Evolutionary conservation across 1,140 invertebrate species (phyloP), one percentile per base, ranked within the genome.

Genomic region (Aricia agestis): DNA sequence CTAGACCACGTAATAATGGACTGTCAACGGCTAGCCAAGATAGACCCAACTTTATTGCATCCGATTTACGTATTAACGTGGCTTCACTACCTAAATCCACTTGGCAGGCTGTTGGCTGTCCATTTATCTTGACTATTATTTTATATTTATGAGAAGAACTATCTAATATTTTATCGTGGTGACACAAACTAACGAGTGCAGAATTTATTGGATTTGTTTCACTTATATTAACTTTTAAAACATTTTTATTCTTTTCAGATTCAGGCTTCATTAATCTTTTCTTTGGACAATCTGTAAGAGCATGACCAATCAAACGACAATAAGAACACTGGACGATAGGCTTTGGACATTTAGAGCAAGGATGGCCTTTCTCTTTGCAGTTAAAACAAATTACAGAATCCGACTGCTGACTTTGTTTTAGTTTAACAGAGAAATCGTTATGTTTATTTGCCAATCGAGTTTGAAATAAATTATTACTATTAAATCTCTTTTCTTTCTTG

Each of bases 1-100:
- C 69, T 52, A 70, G 41, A 7, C 69, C 69, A 36, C 36, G 63
- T 32, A 70, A 31, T 25, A 65, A 25, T 13, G 69, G 69, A 25
- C 25, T 17, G 42, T 70, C 17, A 11, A 67, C 66, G 2, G 18
- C 6, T 10, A 9, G 9, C 69, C 69, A 70, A 9, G 13, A 45
- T 52, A 70, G 19, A 11, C 42, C 41, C 25, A 70, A 25, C 10
- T 45, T 42, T 15, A 6, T 10, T 7, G 69, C 69, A 25, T 70
- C 69, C 13, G n/a, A 63, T 11, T 36, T 25, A 2, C 69, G 61
- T 10, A 70, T 66, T 6, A 66, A 15, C 9, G 69, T 70, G 31
- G 32, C 32, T 17, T 70, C 69, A 25, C 69, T 70, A 25, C 69
- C 69, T 45, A 70, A 52, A 70, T 70, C 69, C 3, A 67, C 42